A percentile compares a stretch with the other conserved stretches of the same genome.
Conservation (phyloP, 2,113 vertebrate species). For the Donacobius atricapilla region DNA sequence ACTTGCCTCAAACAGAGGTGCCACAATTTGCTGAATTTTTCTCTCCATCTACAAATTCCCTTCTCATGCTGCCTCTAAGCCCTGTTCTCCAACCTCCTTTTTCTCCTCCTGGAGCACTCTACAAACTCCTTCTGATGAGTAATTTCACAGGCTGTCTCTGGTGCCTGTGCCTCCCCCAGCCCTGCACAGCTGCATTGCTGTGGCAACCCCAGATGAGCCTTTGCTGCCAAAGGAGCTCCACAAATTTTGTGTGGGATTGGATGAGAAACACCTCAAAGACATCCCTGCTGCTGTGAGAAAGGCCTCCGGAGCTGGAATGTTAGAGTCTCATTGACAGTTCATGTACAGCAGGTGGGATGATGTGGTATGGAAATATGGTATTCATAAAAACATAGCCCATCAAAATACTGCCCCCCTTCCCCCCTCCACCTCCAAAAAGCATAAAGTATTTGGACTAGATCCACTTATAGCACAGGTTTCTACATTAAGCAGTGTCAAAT, state of each 20-base stretch:
- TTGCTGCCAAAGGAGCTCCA: background rate
- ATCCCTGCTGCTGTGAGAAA: background rate
- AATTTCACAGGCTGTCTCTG: background rate
- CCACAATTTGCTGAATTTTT: background rate
- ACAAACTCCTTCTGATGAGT: background rate
- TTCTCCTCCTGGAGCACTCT: background rate
- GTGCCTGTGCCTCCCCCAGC: background rate
- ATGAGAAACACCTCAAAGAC: background rate
- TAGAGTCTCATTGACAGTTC: background rate
- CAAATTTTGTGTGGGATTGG: background rate
- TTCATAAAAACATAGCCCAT: background rate
- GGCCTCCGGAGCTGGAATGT: background rate
- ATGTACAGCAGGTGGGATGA: background rate
- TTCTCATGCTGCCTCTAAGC: background rate
- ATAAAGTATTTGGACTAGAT: background rate
- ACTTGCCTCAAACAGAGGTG: background rate
- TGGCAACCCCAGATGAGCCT: background rate
- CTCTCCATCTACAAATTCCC: background rate
- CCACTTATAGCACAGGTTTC: background rate
- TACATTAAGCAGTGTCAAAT: background rate
- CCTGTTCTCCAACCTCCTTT: background rate
- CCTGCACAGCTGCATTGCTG: background rate
- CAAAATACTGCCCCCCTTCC: rapidly evolving
- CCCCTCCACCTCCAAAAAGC: background rate
- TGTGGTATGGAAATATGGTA: background rate